Evolutionary conservation across 2,888 invertebrate species (phyloP), one percentile per base, ranked within the genome.

Genomic region (Anoplius nigerrimus): DNA sequence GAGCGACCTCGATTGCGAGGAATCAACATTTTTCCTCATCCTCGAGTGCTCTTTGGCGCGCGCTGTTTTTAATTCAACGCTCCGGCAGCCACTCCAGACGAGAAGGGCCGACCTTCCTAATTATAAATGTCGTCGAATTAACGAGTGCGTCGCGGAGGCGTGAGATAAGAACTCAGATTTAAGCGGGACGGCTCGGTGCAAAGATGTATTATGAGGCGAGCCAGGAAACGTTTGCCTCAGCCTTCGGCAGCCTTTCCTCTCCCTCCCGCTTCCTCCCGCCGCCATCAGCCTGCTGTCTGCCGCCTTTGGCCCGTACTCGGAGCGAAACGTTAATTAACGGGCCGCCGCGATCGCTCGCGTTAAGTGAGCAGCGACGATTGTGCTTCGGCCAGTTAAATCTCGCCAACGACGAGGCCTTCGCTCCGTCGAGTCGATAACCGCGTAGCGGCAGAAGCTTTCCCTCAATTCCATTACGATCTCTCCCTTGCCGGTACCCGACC

Each of bases 381-480:
- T 20, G 54, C 67, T 68, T 52, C 48, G 46, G 34, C 48, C 42
- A 64, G 66, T 78, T 68, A 71, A 72, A 75, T 64, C 65, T 72
- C 53, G 52, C 52, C 42, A 56, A 45, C 48, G 59, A 20, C 6
- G 42, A 70, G 54, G 69, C 78, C 75, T 70, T 75, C 70, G 78
- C n/a, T n/a, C 63, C 71, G 18, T 45, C n/a, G 21, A 22, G 58
- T 18, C 34, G 34, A 55, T 27, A 34, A 55, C 16, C 55, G 55
- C 55, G 43, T n/a, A 22, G 43, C 56, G 43, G 20, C 18, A 34
- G 34, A 56, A 56, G 56, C 56, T 56, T 56, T 56, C 54, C 57
- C 21, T 27, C 60, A 57, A 74, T 75, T 70, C 75, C 64, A 68
- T 78, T 75, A 75, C 64, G 63, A 71, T 63, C 42, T 45, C 64